These are phyloP conservation scores for Aurelia sp. DNA, from an alignment of 30 jellyfish, hydroid and myxozoan genomes.

Conservation along the genomic window DNA sequence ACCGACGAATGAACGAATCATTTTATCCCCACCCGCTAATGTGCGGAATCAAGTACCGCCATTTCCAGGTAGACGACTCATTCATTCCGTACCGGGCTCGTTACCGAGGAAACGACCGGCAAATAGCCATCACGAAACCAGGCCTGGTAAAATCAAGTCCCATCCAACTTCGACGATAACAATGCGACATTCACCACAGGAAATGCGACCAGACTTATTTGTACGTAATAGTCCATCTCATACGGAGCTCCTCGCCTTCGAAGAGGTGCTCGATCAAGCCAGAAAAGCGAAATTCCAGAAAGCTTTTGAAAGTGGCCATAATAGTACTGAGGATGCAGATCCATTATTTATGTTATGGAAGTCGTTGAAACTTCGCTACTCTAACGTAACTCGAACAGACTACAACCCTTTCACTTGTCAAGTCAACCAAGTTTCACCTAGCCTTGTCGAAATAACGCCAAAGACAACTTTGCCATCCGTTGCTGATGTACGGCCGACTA, in stretches of 20 bases:
- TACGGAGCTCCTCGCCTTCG: slow-evolving; percentile 37
- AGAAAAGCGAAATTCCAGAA: slow-evolving; percentile 37
- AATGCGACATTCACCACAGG: slow-evolving; percentile 24
- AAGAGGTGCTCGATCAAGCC: slow-evolving; percentile 29
- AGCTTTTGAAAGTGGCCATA: slow-evolving; percentile 20
- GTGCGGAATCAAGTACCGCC: neutral
- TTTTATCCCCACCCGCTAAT: slow-evolving; percentile 8
- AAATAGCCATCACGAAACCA: neutral
- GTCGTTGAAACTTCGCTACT: slow-evolving; percentile 13
- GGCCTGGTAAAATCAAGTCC: slow-evolving; percentile 1
- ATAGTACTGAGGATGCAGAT: slow-evolving; percentile 10
- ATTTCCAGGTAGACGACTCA: slow-evolving; percentile 10
- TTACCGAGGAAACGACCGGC: slow-evolving; percentile 34
- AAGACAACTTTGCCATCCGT: slow-evolving; percentile 1
- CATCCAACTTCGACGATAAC: neutral
- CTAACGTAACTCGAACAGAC: neutral
- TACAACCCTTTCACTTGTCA: slow-evolving; percentile 2
- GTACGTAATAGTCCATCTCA: slow-evolving; percentile 4
- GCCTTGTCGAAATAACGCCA: slow-evolving; percentile 34
- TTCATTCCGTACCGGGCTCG: slow-evolving; percentile 33
- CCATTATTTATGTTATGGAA: slow-evolving; percentile 38
- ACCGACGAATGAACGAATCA: slow-evolving; percentile 1
- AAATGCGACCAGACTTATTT: slow-evolving; percentile 4
- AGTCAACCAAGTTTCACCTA: slow-evolving; percentile 28
- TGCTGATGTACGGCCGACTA: neutral